These are phyloP conservation scores for Ephydatia muelleri DNA, from an alignment of 37 sponge, comb jelly and placozoan species.

Conservation along the genomic window DNA sequence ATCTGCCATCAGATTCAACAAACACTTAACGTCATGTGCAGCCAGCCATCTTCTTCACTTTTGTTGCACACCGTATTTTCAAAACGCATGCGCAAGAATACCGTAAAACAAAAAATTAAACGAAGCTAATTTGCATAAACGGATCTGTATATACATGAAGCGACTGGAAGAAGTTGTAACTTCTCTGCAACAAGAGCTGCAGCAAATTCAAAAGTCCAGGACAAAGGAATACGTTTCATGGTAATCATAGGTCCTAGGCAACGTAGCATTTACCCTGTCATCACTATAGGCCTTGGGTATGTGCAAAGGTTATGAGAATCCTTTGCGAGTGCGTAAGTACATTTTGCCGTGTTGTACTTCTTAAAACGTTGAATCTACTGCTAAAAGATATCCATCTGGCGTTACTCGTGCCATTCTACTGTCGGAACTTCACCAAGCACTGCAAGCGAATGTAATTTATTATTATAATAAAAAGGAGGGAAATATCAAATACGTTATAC, in stretches of 20 bases:
- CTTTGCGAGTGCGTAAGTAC: slow-evolving; percentile 14
- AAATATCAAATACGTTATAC: too few species aligned
- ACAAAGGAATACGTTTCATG: slow-evolving; percentile 6
- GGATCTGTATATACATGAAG: background rate
- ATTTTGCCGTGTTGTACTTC: background rate
- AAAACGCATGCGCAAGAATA: background rate
- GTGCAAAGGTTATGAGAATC: slow-evolving; percentile 16
- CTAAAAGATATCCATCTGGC: slow-evolving; percentile 45
- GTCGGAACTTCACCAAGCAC: slow-evolving; percentile 33
- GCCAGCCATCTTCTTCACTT: background rate
- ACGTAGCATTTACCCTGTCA: background rate
- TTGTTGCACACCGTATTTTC: background rate
- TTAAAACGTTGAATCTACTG: background rate
- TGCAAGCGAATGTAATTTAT: background rate
- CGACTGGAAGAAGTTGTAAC: slow-evolving; percentile 16
- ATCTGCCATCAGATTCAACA: background rate
- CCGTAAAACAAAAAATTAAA: background rate
- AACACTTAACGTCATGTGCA: background rate
- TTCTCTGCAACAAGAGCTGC: slow-evolving; percentile 10
- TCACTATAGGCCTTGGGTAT: slow-evolving; percentile 38
- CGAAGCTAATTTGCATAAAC: slow-evolving; percentile 8
- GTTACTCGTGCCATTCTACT: slow-evolving; percentile 36
- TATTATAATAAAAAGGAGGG: too few species aligned
- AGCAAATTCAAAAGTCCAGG: background rate
- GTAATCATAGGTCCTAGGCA: background rate